A percentile compares a stretch with the other conserved stretches of the same genome.
phyloP scores from a whole-genome alignment of 2,888 invertebrate species.

The Conistra vaccinii region DNA sequence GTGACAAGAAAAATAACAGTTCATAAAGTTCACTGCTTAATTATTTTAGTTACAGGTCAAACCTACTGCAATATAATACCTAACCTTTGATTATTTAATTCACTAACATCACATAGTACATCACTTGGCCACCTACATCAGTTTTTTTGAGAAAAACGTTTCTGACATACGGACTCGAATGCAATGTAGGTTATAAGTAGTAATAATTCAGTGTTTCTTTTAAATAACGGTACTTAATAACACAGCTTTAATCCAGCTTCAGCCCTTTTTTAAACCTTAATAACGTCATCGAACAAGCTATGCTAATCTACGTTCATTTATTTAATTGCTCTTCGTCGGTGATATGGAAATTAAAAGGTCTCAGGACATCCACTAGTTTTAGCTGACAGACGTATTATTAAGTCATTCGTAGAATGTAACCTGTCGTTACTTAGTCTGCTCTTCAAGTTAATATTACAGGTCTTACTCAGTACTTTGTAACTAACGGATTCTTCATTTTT shows the following conservation, averaged over 20 bases:
- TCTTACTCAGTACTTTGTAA: slow-evolving; percentile 22
- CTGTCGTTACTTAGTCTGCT: slow-evolving; percentile 35
- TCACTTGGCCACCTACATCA: background rate
- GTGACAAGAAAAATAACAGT: too few relatives aligned
- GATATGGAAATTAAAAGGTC: slow-evolving; percentile 45
- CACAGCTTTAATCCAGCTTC: background rate
- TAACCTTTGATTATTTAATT: background rate
- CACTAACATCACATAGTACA: background rate
- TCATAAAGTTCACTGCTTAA: too few relatives aligned
- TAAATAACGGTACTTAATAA: background rate
- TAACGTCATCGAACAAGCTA: background rate
- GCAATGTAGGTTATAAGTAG: background rate
- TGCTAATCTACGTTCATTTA: slow-evolving; percentile 29
- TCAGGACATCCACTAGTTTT: background rate
- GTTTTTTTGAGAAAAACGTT: too few relatives aligned
- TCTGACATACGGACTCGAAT: background rate
- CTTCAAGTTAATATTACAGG: slow-evolving; percentile 9
- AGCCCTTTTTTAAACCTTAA: background rate
- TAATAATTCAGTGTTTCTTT: too few relatives aligned
- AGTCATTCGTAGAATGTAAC: slow-evolving; percentile 13
- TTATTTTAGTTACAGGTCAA: too few relatives aligned
- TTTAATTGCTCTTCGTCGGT: slow-evolving; percentile 39
- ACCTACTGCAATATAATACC: background rate
- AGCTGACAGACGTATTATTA: slow-evolving; percentile 46
- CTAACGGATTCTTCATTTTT: slow-evolving; percentile 8